Base-by-base conservation (phyloP, 2,113 vertebrate species). In the Ahaetulla prasina region DNA sequence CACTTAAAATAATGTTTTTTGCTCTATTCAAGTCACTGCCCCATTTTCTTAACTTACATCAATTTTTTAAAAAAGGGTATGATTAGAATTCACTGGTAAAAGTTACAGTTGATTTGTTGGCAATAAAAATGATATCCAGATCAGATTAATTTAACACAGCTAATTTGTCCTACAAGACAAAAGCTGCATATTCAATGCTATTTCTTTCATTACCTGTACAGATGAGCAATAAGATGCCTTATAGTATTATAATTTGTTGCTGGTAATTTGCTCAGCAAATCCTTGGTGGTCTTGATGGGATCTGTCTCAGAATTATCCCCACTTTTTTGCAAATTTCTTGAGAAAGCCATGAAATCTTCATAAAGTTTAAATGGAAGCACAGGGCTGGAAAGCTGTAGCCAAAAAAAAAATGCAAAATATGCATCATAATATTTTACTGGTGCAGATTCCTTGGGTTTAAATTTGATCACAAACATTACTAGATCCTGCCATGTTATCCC, bases 361-460 rank as follows among this genome's bases (percentile, higher is more conserved):
- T 99, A 99, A 84, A 99, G 97, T 85, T 98, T 97, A 96, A 97
- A 98, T 47, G 98, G 97, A 88, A 99, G 94, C 95, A 99, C 96
- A 0, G 99, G 98, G 53, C 98, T 98, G 1, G 98, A 98, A 52
- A 99, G 98, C 99, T 99, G 95, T 30, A 45, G 87, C 5, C n/a
- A n/a, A 5, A 57, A 25, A 92, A 94, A 8, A 92, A 94, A 9
- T 43, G 27, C n/a, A 35, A 45, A 39, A 89, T 10, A 88, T 84
- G 49, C 3, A 25, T 91, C 49, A 89, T 30, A 85, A 92, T 11
- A 25, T 16, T 10, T 54, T 23, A 18, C 35, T 27, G 18, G 30
- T 35, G 8, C 84, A 35, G 68, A 22, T 8, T 23, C 14, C 16
- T 30, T 47, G 30, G 54, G 3, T 27, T 85, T 47, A 54, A 9